phyloP scores from a whole-genome alignment of 2,888 invertebrate genomes.

The Gisinianus flammeolus region DNA sequence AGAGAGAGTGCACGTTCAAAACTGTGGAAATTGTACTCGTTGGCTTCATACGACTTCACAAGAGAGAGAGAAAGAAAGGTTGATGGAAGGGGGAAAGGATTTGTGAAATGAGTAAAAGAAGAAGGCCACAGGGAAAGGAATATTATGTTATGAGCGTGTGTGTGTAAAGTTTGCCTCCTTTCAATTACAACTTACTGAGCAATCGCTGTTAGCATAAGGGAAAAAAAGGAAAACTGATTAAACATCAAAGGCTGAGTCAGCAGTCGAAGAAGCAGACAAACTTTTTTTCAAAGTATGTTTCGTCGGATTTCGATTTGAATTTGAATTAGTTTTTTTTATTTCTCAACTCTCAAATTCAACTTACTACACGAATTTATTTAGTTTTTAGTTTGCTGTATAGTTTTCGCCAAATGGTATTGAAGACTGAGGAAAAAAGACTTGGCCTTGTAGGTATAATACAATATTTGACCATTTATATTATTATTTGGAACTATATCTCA shows the following conservation, averaged over 20 bases:
- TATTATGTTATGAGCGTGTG: not conserved
- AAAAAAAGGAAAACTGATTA: conserved; percentile 32
- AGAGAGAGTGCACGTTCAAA: not conserved
- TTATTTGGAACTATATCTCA: too few species aligned
- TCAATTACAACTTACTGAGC: conserved; percentile 19
- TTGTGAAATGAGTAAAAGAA: too few species aligned
- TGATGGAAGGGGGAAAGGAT: too few species aligned
- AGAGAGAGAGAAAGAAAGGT: too few species aligned
- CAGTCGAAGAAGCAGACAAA: not conserved
- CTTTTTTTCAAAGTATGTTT: not conserved
- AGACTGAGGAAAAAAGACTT: too few species aligned
- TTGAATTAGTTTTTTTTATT: conserved; percentile 19
- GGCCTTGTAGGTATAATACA: too few species aligned
- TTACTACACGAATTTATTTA: not conserved
- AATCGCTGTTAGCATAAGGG: conserved; percentile 15
- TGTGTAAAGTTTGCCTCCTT: conserved; percentile 7
- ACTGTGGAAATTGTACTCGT: not conserved
- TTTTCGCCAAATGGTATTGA: too few species aligned
- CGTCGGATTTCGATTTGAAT: conserved; percentile 13
- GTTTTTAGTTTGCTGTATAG: not conserved
- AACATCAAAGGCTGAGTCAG: conserved; percentile 30
- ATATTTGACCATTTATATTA: too few species aligned
- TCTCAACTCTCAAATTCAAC: not conserved
- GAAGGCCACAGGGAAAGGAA: not conserved
- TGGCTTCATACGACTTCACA: too few species aligned